Conservation (phyloP, 2,113 vertebrate genomes). For the Malurus cyaneus region DNA sequence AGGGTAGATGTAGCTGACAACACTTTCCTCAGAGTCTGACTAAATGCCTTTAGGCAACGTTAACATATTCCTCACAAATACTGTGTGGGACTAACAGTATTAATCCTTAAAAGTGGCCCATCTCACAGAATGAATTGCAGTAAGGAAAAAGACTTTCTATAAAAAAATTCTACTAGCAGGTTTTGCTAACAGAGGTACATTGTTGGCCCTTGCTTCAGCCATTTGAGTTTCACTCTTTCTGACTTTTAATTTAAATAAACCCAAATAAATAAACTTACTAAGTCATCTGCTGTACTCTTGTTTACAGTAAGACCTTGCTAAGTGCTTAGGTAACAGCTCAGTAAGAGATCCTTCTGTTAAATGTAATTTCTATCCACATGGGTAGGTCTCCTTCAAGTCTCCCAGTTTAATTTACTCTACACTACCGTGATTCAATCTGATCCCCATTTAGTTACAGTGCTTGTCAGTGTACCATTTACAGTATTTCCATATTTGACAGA, state of each 20-base stretch:
- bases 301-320: neutral
- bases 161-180: neutral
- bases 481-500: conserved; percentile 11
- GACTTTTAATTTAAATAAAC: conserved; percentile 12
- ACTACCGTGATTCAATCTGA: conserved; percentile 9
- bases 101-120: neutral
- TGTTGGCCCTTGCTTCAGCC: neutral
- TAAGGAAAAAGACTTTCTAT: neutral
- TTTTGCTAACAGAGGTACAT: neutral
- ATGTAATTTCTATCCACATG: neutral
- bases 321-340: neutral
- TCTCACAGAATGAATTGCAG: neutral
- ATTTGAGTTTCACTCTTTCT: neutral
- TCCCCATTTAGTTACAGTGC: neutral
- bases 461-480: neutral
- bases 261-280: neutral
- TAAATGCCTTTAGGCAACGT: neutral
- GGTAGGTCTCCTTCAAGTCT: neutral
- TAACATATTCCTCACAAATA: neutral
- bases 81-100: neutral
- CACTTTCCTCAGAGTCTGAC: neutral
- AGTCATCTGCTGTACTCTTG: neutral
- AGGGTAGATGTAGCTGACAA: neutral
- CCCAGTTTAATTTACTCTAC: conserved; percentile 35
- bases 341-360: neutral